phyloP scores from a whole-genome alignment of 2,113 vertebrate genomes.

The Scophthalmus maximus region DNA sequence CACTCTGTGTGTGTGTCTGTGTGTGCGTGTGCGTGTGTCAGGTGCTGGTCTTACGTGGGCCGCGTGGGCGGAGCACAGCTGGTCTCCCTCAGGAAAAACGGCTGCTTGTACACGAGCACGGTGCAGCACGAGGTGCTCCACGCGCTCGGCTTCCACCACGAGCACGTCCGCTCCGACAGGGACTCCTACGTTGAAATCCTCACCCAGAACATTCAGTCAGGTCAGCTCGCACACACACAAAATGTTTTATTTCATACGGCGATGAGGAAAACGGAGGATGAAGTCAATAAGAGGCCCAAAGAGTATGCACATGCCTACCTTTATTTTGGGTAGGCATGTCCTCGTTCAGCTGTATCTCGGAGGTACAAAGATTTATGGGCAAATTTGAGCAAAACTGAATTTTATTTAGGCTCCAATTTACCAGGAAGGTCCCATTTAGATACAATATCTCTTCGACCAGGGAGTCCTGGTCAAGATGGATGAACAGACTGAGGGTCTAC shows the following conservation, averaged over 20 bases:
- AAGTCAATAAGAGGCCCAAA: too few species aligned
- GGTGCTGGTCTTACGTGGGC: constrained; percentile 77
- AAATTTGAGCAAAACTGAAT: too few species aligned
- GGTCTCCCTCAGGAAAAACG: constrained; percentile 40
- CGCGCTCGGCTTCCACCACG: constrained; percentile 79
- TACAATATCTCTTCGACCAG: too few species aligned
- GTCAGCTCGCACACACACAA: constrained; percentile 24
- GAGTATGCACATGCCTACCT: neutral
- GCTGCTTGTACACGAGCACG: constrained; percentile 29
- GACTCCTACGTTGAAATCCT: constrained; percentile 57
- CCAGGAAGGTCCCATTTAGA: too few species aligned
- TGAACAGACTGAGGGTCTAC: too few species aligned
- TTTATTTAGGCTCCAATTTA: too few species aligned
- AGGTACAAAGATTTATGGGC: too few species aligned
- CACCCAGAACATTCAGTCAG: constrained; percentile 49
- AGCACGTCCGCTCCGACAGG: constrained; percentile 75
- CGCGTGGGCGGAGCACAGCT: constrained; percentile 13
- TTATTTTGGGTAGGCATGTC: too few species aligned
- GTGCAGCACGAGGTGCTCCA: constrained; percentile 78
- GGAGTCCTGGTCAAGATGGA: too few species aligned
- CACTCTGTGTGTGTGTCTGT: neutral
- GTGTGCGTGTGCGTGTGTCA: constrained; percentile 46
- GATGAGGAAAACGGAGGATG: too few species aligned
- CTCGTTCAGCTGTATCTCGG: too few species aligned
- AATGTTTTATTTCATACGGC: too few species aligned